Conservation (phyloP, 2,888 invertebrate genomes). For the Cancer borealis region DNA sequence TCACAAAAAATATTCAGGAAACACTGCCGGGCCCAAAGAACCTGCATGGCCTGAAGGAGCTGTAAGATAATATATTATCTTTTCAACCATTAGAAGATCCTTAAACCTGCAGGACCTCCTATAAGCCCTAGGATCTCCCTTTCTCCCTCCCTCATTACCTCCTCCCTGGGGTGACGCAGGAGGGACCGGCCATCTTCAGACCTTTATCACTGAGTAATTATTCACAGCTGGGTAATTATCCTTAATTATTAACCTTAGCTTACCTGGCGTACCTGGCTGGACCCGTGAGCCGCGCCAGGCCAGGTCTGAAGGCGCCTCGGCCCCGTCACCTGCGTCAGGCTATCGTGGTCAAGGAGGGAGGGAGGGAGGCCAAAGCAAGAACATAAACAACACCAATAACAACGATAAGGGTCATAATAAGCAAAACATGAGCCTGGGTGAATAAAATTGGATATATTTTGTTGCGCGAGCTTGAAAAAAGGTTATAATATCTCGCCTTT, state of each 20-base stretch:
- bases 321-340: background rate
- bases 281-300: background rate
- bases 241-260: conserved; percentile 64
- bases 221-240: conserved; percentile 69
- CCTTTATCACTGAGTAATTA: conserved; percentile 73
- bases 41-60: background rate
- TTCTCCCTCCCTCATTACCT: conserved; percentile 36
- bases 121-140: background rate
- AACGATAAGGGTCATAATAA: background rate
- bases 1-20: background rate
- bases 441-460: background rate
- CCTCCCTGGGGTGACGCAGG: background rate
- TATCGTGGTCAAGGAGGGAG: background rate
- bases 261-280: conserved; percentile 61
- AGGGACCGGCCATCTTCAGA: conserved; percentile 42
- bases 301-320: background rate
- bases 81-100: conserved; percentile 25
- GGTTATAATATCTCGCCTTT: background rate
- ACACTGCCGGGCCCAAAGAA: background rate
- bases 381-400: background rate
- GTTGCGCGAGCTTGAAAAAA: background rate
- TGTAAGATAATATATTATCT: background rate
- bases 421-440: background rate
- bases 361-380: background rate
- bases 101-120: conserved; percentile 25